phyloP scores from a whole-genome alignment of 2,113 vertebrate species.

The Crotalus horridus region DNA sequence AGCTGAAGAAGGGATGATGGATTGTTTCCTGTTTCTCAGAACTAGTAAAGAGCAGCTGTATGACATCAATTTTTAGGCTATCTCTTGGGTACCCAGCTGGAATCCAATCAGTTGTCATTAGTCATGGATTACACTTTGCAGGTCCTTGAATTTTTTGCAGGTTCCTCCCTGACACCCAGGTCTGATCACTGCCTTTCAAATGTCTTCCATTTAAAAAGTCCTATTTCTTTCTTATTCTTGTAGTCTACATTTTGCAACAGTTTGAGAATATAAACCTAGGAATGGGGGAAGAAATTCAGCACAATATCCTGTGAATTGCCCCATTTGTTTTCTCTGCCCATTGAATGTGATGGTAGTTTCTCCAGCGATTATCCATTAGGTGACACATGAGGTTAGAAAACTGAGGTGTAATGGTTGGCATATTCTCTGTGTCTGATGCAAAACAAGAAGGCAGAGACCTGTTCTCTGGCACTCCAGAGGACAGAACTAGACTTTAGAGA shows the following conservation, averaged over 20 bases:
- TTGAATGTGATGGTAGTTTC: neutral
- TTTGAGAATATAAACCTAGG: neutral
- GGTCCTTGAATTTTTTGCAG: neutral
- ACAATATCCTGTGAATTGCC: neutral
- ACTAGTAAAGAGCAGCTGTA: conserved; percentile 4
- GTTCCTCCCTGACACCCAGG: neutral
- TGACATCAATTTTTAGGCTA: neutral
- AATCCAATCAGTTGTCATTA: neutral
- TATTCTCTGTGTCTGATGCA: neutral
- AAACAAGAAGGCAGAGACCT: neutral
- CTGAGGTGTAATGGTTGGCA: neutral
- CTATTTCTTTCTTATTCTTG: neutral
- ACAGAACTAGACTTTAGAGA: neutral
- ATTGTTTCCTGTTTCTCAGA: conserved; percentile 15
- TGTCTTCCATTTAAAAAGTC: neutral
- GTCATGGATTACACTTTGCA: neutral
- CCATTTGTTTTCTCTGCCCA: no score
- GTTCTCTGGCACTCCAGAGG: neutral
- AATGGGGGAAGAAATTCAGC: neutral
- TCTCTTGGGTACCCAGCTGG: neutral
- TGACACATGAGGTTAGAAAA: neutral
- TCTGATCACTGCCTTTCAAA: neutral
- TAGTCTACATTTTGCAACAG: neutral
- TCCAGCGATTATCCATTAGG: neutral
- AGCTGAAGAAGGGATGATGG: neutral